Evolutionary conservation across 2,888 invertebrate genomes (phyloP), one percentile per base, ranked within the genome.

Genomic region (Phyllotreta striolata): DNA sequence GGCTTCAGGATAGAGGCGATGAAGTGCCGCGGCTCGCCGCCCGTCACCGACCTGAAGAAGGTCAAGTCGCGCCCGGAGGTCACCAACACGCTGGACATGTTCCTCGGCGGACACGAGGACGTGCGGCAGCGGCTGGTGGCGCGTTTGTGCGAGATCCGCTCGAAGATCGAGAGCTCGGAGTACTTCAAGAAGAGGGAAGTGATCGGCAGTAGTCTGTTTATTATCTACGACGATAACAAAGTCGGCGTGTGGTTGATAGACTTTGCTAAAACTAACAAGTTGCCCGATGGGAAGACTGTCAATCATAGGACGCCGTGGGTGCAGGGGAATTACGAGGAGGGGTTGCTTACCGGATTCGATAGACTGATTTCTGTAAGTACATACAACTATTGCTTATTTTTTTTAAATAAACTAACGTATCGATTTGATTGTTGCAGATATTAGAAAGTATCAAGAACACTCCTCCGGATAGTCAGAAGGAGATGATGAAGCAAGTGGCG

Each of bases 1-100:
- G 98, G 98, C 3, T 98, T 98, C 81, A 86, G 98, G 72, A 95
- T 98, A 74, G 98, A 98, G 83, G 98, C 96, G 1, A 90, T 98
- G 80, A 95, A 96, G 81, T 85, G 93, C 74, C 88, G 92, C 9
- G 92, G 94, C 14, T 87, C 90, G 66, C 87, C 90, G 0, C 94
- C 95, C 0, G 88, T 93, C 14, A 95, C 92, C 55, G 94, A 96
- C 80, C 84, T 97, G 67, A 95, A 97, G 82, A 93, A 89, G 74
- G 90, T 96, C 37, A 91, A 92, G 74, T 91, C 90, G 52, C 87
- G 87, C 59, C 86, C 88, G 34, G 91, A 95, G 77, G 90, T 95
- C 8, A 80, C 86, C 12, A 84, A 86, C 59, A 91, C 92, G 0
- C 87, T 96, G 74, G 88, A 88, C 38, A 85, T 88, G 70, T 96